These are phyloP conservation scores for Phyllotreta striolata DNA, from an alignment of 2,888 invertebrate genomes.

Conservation along the genomic window DNA sequence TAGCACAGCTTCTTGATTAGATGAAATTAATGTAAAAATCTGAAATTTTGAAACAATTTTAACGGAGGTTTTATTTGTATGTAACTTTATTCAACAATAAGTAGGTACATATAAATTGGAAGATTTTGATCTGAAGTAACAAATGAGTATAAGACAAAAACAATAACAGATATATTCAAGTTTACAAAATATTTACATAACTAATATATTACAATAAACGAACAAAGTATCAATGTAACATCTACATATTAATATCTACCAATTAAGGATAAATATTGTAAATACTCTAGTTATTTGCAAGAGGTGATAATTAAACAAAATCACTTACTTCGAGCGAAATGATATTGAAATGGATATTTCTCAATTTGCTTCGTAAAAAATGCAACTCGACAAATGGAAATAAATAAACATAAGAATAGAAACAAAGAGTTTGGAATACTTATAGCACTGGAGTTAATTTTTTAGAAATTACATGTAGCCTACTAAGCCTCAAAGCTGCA, in stretches of 20 bases:
- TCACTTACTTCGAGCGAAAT: slow-evolving; percentile 22
- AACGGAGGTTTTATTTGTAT: slow-evolving; percentile 23
- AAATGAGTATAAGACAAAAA: slow-evolving; percentile 40
- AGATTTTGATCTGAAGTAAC: slow-evolving; percentile 36
- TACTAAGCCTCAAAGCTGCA: slow-evolving; percentile 11
- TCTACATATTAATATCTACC: slow-evolving; percentile 32
- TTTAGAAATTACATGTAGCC: slow-evolving; percentile 19
- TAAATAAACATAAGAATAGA: slow-evolving; percentile 13
- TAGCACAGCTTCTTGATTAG: too few species aligned
- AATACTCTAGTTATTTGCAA: slow-evolving; percentile 32
- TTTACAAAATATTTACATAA: slow-evolving; percentile 42
- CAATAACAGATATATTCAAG: slow-evolving; percentile 41
- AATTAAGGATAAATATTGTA: slow-evolving; percentile 27
- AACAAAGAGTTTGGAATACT: slow-evolving; percentile 6
- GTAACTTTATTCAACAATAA: slow-evolving; percentile 38
- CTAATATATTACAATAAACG: slow-evolving; percentile 36
- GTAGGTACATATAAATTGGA: slow-evolving; percentile 38
- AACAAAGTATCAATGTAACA: slow-evolving; percentile 29
- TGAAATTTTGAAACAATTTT: slow-evolving; percentile 7
- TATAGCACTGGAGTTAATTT: slow-evolving; percentile 7
- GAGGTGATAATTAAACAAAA: slow-evolving; percentile 19
- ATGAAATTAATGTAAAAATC: neutral
- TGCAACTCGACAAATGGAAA: neutral
- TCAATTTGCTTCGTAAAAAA: slow-evolving; percentile 2
- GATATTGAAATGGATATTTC: slow-evolving; percentile 2